Base-by-base conservation (phyloP, 2,888 invertebrate species). In the Hypomecis atomaria region DNA sequence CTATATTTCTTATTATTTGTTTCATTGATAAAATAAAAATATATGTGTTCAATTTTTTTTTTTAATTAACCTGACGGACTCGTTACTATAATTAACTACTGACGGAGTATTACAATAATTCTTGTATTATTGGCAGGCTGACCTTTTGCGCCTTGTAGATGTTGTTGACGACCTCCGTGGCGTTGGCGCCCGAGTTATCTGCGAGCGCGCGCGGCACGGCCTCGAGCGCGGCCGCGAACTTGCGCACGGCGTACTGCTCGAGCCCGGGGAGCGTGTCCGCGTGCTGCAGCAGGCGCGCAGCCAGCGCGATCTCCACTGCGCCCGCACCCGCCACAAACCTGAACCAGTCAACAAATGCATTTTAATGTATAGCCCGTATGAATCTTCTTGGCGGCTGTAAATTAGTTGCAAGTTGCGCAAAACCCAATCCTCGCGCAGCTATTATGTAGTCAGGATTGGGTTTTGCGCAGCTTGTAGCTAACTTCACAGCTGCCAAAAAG, bases 231-330 rank as follows among this genome's bases (percentile, higher is more conserved):
- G 94, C 93, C 8, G 97, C 97, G 86, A 99, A 99, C 87, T 98
- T 98, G 72, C 98, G 95, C 10, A 99, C 97, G 9, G 99, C 97
- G 88, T 99, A 99, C 83, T 99, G 99, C 81, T 99, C 98, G 65
- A 99, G 92, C 0, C 99, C 99, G 0, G 99, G 97, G 61, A 98
- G 93, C 6, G 97, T 98, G 79, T 98, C 98, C 0, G 98, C 99
- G 82, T 96, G 98, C 59, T 96, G 95, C 6, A 96, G 94, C 11
- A 99, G 94, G 79, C 96, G 96, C 66, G 96, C 95, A 0, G 99
- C 98, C 63, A 99, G 88, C 90, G 99, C 98, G 59, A 99, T 96
- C 93, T 99, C 99, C 0, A 95, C 95, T 3, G 99, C 99, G 50
- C 99, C 99, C 59, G 98, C 99, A 55, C 99, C 99, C 49, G 99